Evolutionary conservation across 2,113 vertebrate species (phyloP), one percentile per base, ranked within the genome.

Genomic region (Hydrochoerus hydrochaeris): DNA sequence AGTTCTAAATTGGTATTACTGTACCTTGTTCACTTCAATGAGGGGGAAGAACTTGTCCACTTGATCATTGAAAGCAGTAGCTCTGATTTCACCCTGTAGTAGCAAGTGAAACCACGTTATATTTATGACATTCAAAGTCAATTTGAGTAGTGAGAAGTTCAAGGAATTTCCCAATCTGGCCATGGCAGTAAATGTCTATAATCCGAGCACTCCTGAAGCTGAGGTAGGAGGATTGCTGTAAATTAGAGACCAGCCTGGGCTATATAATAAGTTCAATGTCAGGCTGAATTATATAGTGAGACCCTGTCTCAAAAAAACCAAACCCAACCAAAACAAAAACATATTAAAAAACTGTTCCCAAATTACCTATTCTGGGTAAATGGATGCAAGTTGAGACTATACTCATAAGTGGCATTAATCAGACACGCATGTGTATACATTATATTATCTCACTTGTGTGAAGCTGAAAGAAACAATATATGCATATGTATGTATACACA

Each of bases 51-150:
- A 99, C 98, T 99, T 99, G 98, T 99, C 99, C 97, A 98, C 99
- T 98, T 99, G 99, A 90, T 99, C 99, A 93, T 99, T 99, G 98
- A 99, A 99, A 85, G 99, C 99, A 57, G 99, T 99, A 78, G 99
- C 99, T 98, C 99, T 98, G 95, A 99, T 99, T 98, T 99, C 99
- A 54, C 99, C 99, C 99, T 99, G 98, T 52, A 97, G 97, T 65
- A 95, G 94, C 93, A 97, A 0, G 85, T 3, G 35, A 97, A 92
- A 96, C 46, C 63, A 73, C 60, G 90, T 98, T 69, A 98, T 94
- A 91, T 94, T 12, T 46, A 77, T 24, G 69, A 85, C 87, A 94
- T 85, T 94, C 4, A 2, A 73, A 85, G 32, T 20, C 69, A 41
- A 49, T 49, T 30, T 17, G 13, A 78, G 44, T 32, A 78, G 73